These are phyloP conservation scores for Parasteatoda tepidariorum DNA, from an alignment of 1,140 invertebrate species.

Conservation along the genomic window DNA sequence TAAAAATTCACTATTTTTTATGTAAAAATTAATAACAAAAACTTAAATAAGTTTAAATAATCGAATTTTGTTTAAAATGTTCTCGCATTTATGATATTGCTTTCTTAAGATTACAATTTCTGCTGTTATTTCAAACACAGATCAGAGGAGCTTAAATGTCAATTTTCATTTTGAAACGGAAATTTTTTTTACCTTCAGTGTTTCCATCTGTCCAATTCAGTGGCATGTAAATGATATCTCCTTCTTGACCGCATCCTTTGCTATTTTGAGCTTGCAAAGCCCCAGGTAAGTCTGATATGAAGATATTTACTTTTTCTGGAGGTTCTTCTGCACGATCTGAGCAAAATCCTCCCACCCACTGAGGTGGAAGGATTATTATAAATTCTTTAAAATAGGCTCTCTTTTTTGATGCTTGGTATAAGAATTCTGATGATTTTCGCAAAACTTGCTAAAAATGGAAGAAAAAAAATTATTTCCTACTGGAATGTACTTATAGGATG, in stretches of 20 bases:
- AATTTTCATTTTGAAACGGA: background rate
- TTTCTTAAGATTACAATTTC: no score
- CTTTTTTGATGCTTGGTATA: slow-evolving; percentile 36
- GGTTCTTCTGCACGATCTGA: background rate
- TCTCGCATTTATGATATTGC: no score
- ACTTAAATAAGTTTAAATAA: no score
- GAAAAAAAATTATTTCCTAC: background rate
- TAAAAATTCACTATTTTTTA: no score
- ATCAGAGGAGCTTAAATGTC: background rate
- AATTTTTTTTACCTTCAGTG: background rate
- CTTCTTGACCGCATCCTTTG: slow-evolving; percentile 22
- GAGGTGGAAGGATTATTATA: slow-evolving; percentile 3
- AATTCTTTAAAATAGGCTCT: slow-evolving; percentile 24
- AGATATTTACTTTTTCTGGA: slow-evolving; percentile 8
- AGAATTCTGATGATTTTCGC: slow-evolving; percentile 24
- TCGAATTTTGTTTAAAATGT: no score
- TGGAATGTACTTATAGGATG: no score
- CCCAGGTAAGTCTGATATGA: background rate
- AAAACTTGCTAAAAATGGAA: slow-evolving; percentile 11
- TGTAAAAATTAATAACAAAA: no score
- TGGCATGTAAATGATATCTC: slow-evolving; percentile 47
- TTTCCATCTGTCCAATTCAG: background rate
- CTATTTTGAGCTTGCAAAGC: slow-evolving; percentile 8
- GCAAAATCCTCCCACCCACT: background rate
- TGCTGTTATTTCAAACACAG: background rate